Evolutionary conservation across 35 echinoderm and acorn worm genomes (phyloP).

Genomic region (Lytechinus pictus): DNA sequence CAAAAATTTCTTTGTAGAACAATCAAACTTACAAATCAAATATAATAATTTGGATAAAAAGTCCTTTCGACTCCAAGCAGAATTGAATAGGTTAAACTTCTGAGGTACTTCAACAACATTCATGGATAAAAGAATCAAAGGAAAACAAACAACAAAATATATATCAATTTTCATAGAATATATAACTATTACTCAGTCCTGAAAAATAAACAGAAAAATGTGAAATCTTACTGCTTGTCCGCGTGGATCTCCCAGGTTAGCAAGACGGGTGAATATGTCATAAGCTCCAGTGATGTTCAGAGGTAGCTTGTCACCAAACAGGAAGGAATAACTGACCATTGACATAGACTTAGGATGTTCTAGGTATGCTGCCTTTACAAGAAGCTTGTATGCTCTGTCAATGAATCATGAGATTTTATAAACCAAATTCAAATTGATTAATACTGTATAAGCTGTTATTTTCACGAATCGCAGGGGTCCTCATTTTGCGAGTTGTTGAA

Average conservation of each 20-base stretch:
- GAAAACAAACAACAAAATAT: background rate
- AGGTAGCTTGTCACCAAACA: conserved; percentile 82
- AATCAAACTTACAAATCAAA: too few relatives aligned
- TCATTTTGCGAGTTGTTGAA: too few relatives aligned
- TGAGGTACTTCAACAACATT: too few relatives aligned
- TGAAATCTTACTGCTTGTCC: conserved; percentile 80
- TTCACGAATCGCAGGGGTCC: too few relatives aligned
- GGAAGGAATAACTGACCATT: conserved; percentile 65
- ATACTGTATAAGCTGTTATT: too few relatives aligned
- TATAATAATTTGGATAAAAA: too few relatives aligned
- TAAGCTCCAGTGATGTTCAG: conserved; percentile 75
- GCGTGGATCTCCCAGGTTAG: conserved; percentile 65
- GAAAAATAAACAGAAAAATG: background rate
- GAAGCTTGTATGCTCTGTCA: conserved; percentile 68
- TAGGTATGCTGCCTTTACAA: conserved; percentile 80
- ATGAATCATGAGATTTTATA: too few relatives aligned
- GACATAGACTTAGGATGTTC: conserved; percentile 77
- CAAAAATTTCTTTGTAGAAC: too few relatives aligned
- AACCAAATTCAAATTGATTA: too few relatives aligned
- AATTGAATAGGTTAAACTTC: too few relatives aligned
- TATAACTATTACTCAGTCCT: background rate
- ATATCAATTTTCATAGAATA: background rate
- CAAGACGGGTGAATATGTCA: conserved; percentile 72
- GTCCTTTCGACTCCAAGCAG: too few relatives aligned
- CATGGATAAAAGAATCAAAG: background rate